Evolutionary conservation across 64 coral and sea anemone species (phyloP).

Genomic region (Stylophora pistillata): DNA sequence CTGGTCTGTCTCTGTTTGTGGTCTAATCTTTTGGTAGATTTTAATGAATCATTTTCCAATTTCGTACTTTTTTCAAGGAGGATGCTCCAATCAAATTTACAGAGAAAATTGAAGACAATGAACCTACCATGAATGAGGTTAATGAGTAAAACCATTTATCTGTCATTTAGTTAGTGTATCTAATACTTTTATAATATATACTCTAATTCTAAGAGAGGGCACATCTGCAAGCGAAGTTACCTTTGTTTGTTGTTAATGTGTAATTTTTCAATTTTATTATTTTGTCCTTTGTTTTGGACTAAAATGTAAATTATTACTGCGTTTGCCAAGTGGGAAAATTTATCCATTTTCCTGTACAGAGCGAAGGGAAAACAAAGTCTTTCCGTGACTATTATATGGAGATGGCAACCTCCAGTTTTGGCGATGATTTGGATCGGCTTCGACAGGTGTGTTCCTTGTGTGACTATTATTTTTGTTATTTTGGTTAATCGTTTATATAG

Average conservation of each 20-base stretch:
- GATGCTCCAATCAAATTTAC: neutral
- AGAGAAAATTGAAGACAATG: neutral
- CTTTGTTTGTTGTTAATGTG: no score
- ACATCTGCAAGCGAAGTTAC: no score
- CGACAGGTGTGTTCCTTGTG: conserved; percentile 40
- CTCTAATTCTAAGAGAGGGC: no score
- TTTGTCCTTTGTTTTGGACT: neutral
- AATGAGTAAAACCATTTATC: neutral
- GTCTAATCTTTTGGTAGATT: neutral
- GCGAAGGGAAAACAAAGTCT: neutral
- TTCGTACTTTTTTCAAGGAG: neutral
- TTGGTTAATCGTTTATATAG: neutral
- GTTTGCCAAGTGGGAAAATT: neutral
- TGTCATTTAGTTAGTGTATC: no score
- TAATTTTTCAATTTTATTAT: no score
- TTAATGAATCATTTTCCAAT: neutral
- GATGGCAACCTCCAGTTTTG: conserved; percentile 62
- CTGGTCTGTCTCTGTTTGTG: no score
- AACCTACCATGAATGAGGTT: neutral
- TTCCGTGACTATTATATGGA: conserved; percentile 89
- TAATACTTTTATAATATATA: neutral
- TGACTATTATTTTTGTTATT: neutral
- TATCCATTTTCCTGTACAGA: neutral
- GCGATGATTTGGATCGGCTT: conserved; percentile 69
- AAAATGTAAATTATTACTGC: neutral